Conservation (phyloP, 1,140 invertebrate genomes). For the Platyscapa corneri region DNA sequence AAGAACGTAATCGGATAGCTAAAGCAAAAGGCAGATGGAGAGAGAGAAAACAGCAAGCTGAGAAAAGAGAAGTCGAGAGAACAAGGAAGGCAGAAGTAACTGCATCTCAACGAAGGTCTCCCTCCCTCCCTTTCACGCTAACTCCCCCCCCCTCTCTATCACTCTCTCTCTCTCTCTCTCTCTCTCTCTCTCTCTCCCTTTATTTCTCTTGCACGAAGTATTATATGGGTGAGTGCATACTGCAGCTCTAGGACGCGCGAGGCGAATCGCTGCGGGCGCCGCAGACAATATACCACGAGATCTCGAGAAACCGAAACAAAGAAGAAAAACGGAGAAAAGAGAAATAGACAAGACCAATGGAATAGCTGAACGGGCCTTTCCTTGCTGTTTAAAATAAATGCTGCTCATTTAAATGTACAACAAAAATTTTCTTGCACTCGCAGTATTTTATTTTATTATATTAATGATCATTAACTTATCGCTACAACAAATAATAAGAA, state of each 20-base stretch:
- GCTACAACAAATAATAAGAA: too few relatives aligned
- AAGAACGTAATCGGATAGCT: conserved; percentile 43
- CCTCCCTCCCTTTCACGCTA: background rate
- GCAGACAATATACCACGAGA: conserved; percentile 37
- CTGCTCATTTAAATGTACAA: background rate
- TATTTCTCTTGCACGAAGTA: background rate
- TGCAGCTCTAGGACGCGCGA: conserved; percentile 29
- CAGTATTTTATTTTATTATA: background rate
- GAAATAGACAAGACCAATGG: background rate
- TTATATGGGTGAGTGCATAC: background rate
- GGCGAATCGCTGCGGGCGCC: conserved; percentile 23
- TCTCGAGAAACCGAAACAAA: background rate
- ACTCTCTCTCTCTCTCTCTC: too few relatives aligned
- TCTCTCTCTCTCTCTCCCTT: background rate
- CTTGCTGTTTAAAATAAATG: background rate
- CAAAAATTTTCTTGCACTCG: too few relatives aligned
- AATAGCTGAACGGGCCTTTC: background rate
- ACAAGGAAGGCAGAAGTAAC: conserved; percentile 12
- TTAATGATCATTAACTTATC: too few relatives aligned
- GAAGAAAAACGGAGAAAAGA: conserved; percentile 7
- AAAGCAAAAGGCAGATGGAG: background rate
- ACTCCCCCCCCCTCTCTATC: background rate
- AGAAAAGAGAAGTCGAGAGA: conserved; percentile 7
- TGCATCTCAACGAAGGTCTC: background rate
- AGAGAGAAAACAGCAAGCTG: background rate